Evolutionary conservation across 2,797 vertebrate genomes (phyloP).

Genomic region (Pseudochirops corinnae): DNA sequence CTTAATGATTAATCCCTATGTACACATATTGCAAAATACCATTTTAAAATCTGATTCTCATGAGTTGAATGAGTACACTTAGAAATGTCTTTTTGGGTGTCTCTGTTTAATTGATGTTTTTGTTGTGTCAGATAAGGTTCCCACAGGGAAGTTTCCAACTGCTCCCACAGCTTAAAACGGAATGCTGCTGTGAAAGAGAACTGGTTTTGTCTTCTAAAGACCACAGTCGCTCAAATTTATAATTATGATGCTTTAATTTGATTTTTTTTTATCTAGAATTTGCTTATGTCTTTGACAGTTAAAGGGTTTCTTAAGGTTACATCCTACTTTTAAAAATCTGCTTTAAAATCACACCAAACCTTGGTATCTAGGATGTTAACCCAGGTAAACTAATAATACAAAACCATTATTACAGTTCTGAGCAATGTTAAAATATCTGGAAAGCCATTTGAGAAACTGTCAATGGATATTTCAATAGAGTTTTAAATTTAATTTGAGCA

Average conservation of each 20-base stretch:
- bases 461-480: conserved; percentile 82
- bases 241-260: conserved; percentile 76
- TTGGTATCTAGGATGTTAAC: conserved; percentile 79
- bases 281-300: conserved; percentile 76
- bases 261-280: conserved; percentile 79
- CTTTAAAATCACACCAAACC: conserved; percentile 72
- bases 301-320: conserved; percentile 75
- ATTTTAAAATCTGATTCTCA: conserved; percentile 77
- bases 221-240: conserved; percentile 78
- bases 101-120: conserved; percentile 68
- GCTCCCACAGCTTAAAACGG: conserved; percentile 70
- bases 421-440: conserved; percentile 80
- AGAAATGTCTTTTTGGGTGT: conserved; percentile 34
- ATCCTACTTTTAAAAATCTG: conserved; percentile 80
- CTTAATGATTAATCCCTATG: conserved; percentile 69
- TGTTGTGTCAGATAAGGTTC: conserved; percentile 56
- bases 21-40: conserved; percentile 53
- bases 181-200: conserved; percentile 77
- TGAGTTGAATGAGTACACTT: conserved; percentile 67
- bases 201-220: conserved; percentile 77
- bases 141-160: conserved; percentile 59
- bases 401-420: conserved; percentile 80
- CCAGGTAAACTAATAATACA: conserved; percentile 65
- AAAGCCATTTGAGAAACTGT: conserved; percentile 77
- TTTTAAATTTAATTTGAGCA: conserved; percentile 80